These are phyloP conservation scores for Lysiphlebus fabarum DNA, from an alignment of 1,140 invertebrate species.

Conservation along the genomic window DNA sequence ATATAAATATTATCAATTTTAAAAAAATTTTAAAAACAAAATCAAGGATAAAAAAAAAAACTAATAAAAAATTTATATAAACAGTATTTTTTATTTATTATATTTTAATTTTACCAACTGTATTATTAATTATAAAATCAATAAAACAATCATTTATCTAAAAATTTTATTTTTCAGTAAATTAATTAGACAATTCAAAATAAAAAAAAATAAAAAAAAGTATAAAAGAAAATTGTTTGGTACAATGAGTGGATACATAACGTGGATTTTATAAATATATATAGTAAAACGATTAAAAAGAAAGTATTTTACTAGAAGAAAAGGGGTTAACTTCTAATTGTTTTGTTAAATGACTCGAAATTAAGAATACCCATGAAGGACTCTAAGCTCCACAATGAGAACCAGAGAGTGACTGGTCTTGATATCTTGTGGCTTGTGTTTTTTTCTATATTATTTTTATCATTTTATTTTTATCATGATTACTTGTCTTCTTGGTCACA, in stretches of 20 bases:
- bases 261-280: background rate
- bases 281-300: slow-evolving; percentile 36
- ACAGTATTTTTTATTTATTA: too few relatives aligned
- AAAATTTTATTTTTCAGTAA: too few relatives aligned
- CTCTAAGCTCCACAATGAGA: slow-evolving; percentile 48
- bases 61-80: too few relatives aligned
- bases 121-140: too few relatives aligned
- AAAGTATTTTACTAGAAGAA: slow-evolving; percentile 37
- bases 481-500: too few relatives aligned
- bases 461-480: background rate
- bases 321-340: slow-evolving; percentile 58
- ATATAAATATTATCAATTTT: too few relatives aligned
- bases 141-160: too few relatives aligned
- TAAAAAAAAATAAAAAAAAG: background rate
- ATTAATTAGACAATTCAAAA: background rate
- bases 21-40: too few relatives aligned
- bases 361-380: slow-evolving; percentile 53
- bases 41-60: too few relatives aligned
- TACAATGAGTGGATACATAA: background rate
- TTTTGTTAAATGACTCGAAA: slow-evolving; percentile 59
- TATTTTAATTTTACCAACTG: too few relatives aligned
- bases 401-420: slow-evolving; percentile 20
- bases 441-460: slow-evolving; percentile 22
- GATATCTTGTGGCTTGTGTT: slow-evolving; percentile 11
- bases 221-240: background rate